Percentiles rank a stretch among this genome's conserved stretches.
Conservation (phyloP, 2,113 vertebrate species). For the Atlantisia rogersi region DNA sequence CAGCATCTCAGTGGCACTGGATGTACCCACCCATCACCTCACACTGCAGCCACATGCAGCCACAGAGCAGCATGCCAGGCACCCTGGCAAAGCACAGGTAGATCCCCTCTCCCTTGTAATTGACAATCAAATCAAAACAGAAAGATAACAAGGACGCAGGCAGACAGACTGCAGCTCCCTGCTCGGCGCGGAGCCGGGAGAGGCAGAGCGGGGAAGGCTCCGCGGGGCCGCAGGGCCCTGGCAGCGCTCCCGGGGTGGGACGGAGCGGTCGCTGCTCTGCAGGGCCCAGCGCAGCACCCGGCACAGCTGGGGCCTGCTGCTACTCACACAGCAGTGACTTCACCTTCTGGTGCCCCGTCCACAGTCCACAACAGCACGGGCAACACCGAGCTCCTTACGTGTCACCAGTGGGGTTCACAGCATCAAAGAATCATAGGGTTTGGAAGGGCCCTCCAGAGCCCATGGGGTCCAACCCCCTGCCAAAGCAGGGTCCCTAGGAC, state of each 20-base stretch:
- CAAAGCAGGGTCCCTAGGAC: no score
- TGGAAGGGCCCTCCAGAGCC: no score
- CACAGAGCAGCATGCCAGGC: neutral
- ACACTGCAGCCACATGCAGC: neutral
- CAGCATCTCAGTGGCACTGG: neutral
- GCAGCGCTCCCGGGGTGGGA: neutral
- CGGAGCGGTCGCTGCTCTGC: fast-evolving
- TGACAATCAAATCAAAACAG: neutral
- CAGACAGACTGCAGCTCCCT: neutral
- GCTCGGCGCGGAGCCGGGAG: neutral
- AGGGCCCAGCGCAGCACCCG: neutral
- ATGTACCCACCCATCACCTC: fast-evolving
- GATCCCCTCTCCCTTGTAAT: neutral
- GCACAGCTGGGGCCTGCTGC: neutral
- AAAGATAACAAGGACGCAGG: neutral
- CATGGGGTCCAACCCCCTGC: no score
- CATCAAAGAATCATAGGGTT: neutral
- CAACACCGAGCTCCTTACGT: neutral
- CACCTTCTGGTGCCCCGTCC: neutral
- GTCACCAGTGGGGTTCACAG: neutral
- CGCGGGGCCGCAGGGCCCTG: neutral
- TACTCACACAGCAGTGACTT: neutral
- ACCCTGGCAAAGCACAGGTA: neutral
- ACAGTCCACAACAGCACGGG: neutral
- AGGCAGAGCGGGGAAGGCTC: neutral